Base-by-base conservation (phyloP, 2,888 invertebrate species). In the Mythimna vitellina region DNA sequence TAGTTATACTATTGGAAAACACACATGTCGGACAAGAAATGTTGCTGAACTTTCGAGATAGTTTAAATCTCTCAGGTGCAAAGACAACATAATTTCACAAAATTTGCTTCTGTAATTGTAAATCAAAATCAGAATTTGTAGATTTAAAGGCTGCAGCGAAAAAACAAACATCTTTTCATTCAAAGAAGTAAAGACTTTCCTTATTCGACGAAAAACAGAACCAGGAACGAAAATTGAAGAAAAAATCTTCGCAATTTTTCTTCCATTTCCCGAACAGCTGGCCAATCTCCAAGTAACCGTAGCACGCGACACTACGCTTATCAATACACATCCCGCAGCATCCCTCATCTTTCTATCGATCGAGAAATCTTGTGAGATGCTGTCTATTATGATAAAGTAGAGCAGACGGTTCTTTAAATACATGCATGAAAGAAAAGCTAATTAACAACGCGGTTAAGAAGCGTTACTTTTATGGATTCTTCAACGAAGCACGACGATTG, bases 321-420 rank as follows among this genome's bases (percentile, higher is more conserved):
- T 51, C n/a, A 62, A 53, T 65, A 68, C 29, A 65, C 35, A 56
- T 61, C 46, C 53, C 5, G 12, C 65, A 78, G 65, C 65, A 74
- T 74, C 65, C 51, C 8, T 56, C 42, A 63, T 17, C 22, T 42
- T 61, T 29, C 14, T 35, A 78, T 69, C 22, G 74, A 78, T 74
- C 69, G 32, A 14, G 2, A 53, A 35, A 77, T 64, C 63, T 57
- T 38, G 29, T 32, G 49, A 71, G 46, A 77, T 58, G 53, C 32
- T 42, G 20, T 51, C 5, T 63, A 22, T 54, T 67, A 64, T 73
- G 56, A 67, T 65, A 25, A 65, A 20, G 32, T 49, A 61, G 12
- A 78, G 38, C 57, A 46, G 14, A 68, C 29, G 0, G 29, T 53
- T 22, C 10, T 65, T 29, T 51, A 53, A 61, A 1, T 6, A 70